Evolutionary conservation across 1,140 invertebrate genomes (phyloP).

Genomic region (Euwallacea similis): DNA sequence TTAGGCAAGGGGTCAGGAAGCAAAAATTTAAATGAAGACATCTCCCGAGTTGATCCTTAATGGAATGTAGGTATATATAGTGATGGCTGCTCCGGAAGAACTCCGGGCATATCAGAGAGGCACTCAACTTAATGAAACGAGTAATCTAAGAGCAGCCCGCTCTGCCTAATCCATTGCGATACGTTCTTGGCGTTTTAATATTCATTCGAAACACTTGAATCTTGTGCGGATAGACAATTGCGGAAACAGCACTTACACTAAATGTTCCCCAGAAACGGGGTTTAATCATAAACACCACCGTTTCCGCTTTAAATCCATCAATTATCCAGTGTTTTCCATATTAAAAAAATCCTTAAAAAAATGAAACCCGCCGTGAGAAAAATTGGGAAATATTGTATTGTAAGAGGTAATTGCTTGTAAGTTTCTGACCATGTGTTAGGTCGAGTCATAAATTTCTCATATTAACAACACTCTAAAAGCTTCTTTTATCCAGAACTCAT

Average conservation of each 20-base stretch:
- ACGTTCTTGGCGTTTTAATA: slow-evolving; percentile 53
- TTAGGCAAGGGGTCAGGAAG: slow-evolving; percentile 20
- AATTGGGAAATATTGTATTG: too few relatives aligned
- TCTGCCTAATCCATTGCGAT: slow-evolving; percentile 51
- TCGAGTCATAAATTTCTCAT: too few relatives aligned
- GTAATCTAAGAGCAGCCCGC: slow-evolving; percentile 53
- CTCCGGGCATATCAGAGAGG: slow-evolving; percentile 51
- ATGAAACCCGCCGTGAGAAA: too few relatives aligned
- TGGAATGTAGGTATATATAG: slow-evolving; percentile 46
- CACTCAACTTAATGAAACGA: slow-evolving; percentile 55
- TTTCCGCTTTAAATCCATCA: too few relatives aligned
- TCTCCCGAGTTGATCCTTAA: slow-evolving; percentile 46
- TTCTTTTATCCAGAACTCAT: too few relatives aligned
- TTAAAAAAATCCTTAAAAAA: too few relatives aligned
- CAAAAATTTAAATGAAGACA: slow-evolving; percentile 49
- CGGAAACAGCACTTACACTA: slow-evolving; percentile 51
- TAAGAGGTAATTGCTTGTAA: too few relatives aligned
- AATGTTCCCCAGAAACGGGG: slow-evolving; percentile 38
- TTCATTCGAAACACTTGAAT: slow-evolving; percentile 41
- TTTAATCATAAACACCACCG: too few relatives aligned
- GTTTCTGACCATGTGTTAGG: too few relatives aligned
- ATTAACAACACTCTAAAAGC: too few relatives aligned
- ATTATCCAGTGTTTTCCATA: too few relatives aligned
- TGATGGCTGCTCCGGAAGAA: slow-evolving; percentile 45
- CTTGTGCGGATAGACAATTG: slow-evolving; percentile 48